A percentile compares a stretch with the other conserved stretches of the same genome.
These are phyloP conservation scores for Lypha dubia DNA, from an alignment of 2,888 invertebrate genomes.

Conservation along the genomic window DNA sequence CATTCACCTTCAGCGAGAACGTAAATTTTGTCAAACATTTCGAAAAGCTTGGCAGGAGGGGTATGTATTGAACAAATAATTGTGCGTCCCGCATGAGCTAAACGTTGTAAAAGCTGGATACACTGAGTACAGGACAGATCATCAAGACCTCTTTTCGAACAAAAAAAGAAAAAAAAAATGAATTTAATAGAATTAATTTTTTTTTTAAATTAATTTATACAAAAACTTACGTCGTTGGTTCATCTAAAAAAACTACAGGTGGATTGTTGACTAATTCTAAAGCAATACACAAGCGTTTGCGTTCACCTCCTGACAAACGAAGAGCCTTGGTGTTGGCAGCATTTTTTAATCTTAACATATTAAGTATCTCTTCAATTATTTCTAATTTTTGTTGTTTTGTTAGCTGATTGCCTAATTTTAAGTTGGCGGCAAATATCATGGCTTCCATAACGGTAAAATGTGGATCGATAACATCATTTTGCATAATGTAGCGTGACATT, in stretches of 20 bases:
- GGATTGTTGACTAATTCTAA: conserved; percentile 96
- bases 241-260: conserved; percentile 96
- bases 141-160: conserved; percentile 90
- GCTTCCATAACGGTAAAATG: conserved; percentile 94
- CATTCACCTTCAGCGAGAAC: conserved; percentile 95
- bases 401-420: conserved; percentile 91
- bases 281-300: conserved; percentile 96
- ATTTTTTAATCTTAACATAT: conserved; percentile 89
- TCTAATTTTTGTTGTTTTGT: conserved; percentile 86
- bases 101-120: conserved; percentile 90
- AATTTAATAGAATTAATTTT: no score
- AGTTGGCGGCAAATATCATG: conserved; percentile 94
- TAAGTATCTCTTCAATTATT: conserved; percentile 92
- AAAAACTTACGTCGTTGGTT: conserved; percentile 94
- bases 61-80: conserved; percentile 98
- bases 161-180: no score
- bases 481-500: conserved; percentile 98
- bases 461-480: conserved; percentile 93
- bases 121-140: conserved; percentile 96
- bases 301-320: conserved; percentile 94
- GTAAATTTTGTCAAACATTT: conserved; percentile 95
- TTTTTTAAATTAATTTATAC: background rate
- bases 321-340: conserved; percentile 89
- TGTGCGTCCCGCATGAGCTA: conserved; percentile 94
- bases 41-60: conserved; percentile 96